These are phyloP conservation scores for Nasonia longicornis DNA, from an alignment of 1,140 invertebrate species.

Conservation along the genomic window DNA sequence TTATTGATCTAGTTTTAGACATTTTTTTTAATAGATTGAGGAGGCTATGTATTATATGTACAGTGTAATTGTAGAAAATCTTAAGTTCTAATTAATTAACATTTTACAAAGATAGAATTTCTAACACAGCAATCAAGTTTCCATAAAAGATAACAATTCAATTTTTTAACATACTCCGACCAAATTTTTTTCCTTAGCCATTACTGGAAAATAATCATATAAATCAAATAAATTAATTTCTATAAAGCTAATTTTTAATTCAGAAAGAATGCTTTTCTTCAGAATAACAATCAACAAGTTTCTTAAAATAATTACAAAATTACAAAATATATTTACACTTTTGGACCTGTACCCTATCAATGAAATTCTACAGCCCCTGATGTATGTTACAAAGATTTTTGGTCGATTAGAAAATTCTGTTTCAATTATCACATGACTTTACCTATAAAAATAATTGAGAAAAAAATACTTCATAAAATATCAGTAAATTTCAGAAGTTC, in stretches of 20 bases:
- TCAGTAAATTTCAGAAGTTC: neutral
- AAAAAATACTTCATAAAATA: neutral
- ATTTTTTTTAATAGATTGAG: no score
- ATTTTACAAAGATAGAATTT: neutral
- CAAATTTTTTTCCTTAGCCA: neutral
- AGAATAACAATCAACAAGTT: neutral
- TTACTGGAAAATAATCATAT: neutral
- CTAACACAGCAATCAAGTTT: neutral
- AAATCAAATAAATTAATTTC: neutral
- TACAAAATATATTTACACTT: neutral
- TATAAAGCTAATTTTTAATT: no score
- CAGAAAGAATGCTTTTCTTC: no score
- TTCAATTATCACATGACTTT: no score
- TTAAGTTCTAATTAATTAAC: neutral
- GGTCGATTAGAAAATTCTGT: neutral
- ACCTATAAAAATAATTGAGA: neutral
- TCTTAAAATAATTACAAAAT: neutral
- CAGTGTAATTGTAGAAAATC: neutral
- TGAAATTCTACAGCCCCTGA: no score
- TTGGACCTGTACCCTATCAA: no score
- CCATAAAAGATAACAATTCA: neutral
- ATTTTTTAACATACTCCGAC: neutral
- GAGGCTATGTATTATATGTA: no score
- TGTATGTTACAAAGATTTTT: neutral
- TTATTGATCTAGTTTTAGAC: no score